phyloP scores from a whole-genome alignment of 2,888 invertebrate genomes.

The Phyllotreta cruciferae region DNA sequence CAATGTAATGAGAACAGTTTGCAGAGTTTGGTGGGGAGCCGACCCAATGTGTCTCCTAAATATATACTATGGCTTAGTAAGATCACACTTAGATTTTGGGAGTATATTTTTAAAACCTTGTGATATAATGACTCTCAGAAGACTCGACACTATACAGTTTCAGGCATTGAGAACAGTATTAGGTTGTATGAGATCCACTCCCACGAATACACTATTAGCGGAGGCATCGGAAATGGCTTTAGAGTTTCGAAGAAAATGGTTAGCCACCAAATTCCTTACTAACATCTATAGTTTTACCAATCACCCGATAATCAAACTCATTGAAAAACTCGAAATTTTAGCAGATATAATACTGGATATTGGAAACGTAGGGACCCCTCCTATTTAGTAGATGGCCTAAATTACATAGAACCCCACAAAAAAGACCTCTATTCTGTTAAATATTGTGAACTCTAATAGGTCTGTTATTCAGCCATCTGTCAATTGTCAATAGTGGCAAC shows the following conservation, averaged over 20 bases:
- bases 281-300: neutral
- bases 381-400: neutral
- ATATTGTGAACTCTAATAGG: too few species aligned
- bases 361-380: neutral
- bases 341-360: neutral
- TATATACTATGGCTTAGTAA: too few species aligned
- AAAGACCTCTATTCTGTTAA: too few species aligned
- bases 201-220: slow-evolving; percentile 6
- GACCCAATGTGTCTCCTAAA: too few species aligned
- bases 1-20: neutral
- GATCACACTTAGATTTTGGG: too few species aligned
- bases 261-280: slow-evolving; percentile 4
- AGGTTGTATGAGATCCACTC: slow-evolving; percentile 9
- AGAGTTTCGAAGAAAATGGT: slow-evolving; percentile 5
- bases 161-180: slow-evolving; percentile 10
- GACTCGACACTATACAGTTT: neutral
- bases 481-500: too few species aligned
- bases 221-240: slow-evolving; percentile 7
- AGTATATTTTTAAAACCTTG: too few species aligned
- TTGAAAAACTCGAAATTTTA: neutral
- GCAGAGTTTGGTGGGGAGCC: too few species aligned
- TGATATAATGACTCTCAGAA: too few species aligned
- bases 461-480: too few species aligned
- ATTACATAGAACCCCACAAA: neutral
- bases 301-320: neutral